A percentile compares a stretch with the other conserved stretches of the same genome.
phyloP scores from a whole-genome alignment of 2,888 invertebrate species.

The Drosophila vallismaia region DNA sequence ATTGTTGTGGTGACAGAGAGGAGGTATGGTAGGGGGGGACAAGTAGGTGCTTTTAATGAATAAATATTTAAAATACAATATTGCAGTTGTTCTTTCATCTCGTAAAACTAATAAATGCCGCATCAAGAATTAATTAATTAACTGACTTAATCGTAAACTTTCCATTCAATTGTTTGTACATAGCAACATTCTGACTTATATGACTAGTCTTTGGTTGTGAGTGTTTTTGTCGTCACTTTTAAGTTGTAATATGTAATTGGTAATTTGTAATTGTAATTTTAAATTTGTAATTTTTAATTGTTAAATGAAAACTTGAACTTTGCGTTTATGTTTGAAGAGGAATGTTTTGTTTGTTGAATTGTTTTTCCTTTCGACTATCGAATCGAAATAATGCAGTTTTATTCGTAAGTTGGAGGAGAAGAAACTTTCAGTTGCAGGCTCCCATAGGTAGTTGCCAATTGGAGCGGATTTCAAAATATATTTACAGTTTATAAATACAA shows the following conservation, averaged over 20 bases:
- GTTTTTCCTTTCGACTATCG: slow-evolving; percentile 15
- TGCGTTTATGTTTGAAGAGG: slow-evolving; percentile 62
- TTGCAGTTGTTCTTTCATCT: slow-evolving; percentile 67
- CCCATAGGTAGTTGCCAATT: slow-evolving; percentile 65
- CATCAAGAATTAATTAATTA: slow-evolving; percentile 49
- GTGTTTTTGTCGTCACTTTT: neutral
- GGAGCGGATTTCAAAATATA: slow-evolving; percentile 59
- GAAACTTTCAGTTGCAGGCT: slow-evolving; percentile 48
- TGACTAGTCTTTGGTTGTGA: slow-evolving; percentile 82
- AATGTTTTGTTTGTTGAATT: slow-evolving; percentile 50
- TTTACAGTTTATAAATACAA: slow-evolving; percentile 70
- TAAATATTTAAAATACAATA: slow-evolving; percentile 79
- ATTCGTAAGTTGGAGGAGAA: slow-evolving; percentile 20
- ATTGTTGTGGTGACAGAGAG: slow-evolving; percentile 51
- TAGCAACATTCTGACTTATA: slow-evolving; percentile 73
- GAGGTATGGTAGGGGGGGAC: slow-evolving; percentile 21
- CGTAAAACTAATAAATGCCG: slow-evolving; percentile 57
- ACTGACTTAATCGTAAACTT: slow-evolving; percentile 42
- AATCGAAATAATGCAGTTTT: slow-evolving; percentile 33
- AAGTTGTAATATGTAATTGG: neutral
- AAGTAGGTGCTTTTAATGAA: slow-evolving; percentile 67
- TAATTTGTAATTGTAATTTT: neutral
- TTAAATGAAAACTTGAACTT: slow-evolving; percentile 66
- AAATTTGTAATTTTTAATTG: slow-evolving; percentile 34
- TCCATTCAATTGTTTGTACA: slow-evolving; percentile 61